Evolutionary conservation across 1,140 invertebrate genomes (phyloP).

Genomic region (Pseudomyrmex cubaensis): DNA sequence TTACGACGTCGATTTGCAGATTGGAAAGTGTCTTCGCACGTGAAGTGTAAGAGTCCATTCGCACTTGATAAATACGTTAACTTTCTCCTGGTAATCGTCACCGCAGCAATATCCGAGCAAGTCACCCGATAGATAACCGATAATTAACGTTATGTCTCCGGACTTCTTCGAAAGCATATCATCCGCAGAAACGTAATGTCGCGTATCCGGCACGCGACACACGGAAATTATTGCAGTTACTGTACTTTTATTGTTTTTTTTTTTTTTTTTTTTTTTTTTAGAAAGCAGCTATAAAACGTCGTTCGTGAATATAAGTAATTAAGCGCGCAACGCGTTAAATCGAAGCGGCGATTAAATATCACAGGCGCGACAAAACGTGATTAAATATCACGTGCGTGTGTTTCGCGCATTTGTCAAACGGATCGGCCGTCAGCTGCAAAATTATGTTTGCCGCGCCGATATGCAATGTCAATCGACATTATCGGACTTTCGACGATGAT

Average conservation of each 20-base stretch:
- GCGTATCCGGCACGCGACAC: not conserved
- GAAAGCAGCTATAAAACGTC: constrained; percentile 17
- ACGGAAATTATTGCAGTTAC: not conserved
- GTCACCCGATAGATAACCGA: not conserved
- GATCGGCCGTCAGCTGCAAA: not conserved
- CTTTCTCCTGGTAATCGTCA: not conserved
- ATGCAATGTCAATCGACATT: constrained; percentile 1
- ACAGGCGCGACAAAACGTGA: constrained; percentile 18
- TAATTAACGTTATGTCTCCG: constrained; percentile 1
- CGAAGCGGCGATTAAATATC: constrained; percentile 43
- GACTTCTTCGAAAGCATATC: not conserved
- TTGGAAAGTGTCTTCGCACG: no score
- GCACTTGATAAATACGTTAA: not conserved
- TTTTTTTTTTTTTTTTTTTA: not conserved
- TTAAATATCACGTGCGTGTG: no score
- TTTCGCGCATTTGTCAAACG: constrained; percentile 12
- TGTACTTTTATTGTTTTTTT: not conserved
- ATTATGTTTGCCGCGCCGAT: constrained; percentile 34
- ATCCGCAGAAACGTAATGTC: not conserved
- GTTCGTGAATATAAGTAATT: constrained; percentile 23
- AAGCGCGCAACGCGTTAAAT: constrained; percentile 33
- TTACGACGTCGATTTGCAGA: no score
- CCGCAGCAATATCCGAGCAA: not conserved
- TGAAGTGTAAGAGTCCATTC: not conserved
- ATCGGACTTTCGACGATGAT: constrained; percentile 40